Evolutionary conservation across 1,140 invertebrate genomes (phyloP).

Genomic region (Dinoponera quadriceps): DNA sequence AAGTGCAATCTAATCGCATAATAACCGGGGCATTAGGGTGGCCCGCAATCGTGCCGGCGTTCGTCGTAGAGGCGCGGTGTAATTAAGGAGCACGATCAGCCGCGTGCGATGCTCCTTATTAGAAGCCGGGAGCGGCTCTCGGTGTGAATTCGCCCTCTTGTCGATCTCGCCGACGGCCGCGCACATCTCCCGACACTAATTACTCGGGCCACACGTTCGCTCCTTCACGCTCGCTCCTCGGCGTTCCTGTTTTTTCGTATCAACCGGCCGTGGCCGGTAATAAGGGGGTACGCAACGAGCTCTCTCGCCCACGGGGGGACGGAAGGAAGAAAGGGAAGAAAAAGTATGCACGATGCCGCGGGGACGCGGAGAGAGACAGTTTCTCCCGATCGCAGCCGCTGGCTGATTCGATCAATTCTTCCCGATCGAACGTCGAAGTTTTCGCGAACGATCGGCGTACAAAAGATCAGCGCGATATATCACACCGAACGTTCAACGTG

Average conservation of each 20-base stretch:
- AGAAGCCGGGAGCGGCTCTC: slow-evolving; percentile 42
- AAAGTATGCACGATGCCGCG: too few species aligned
- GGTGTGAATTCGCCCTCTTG: slow-evolving; percentile 29
- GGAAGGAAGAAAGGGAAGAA: too few species aligned
- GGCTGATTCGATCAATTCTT: too few species aligned
- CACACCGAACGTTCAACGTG: too few species aligned
- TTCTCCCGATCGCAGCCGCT: too few species aligned
- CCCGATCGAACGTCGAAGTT: too few species aligned
- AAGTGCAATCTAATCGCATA: slow-evolving; percentile 66
- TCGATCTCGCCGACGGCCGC: slow-evolving; percentile 11
- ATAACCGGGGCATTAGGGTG: slow-evolving; percentile 62
- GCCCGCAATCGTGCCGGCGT: slow-evolving; percentile 6
- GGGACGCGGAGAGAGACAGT: too few species aligned
- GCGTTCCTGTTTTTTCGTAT: slow-evolving; percentile 8
- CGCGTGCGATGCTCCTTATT: slow-evolving; percentile 56
- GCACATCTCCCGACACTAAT: slow-evolving; percentile 40
- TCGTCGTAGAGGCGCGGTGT: slow-evolving; percentile 40
- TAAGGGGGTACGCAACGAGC: slow-evolving; percentile 29
- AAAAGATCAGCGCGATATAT: too few species aligned
- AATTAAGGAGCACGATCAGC: slow-evolving; percentile 61
- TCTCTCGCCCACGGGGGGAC: too few species aligned
- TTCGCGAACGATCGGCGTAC: too few species aligned
- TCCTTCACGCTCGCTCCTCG: slow-evolving; percentile 27
- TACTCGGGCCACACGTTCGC: slow-evolving; percentile 32
- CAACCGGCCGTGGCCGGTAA: slow-evolving; percentile 15